Base-by-base conservation (phyloP, 2,888 invertebrate genomes). In the Heliconius erato region DNA sequence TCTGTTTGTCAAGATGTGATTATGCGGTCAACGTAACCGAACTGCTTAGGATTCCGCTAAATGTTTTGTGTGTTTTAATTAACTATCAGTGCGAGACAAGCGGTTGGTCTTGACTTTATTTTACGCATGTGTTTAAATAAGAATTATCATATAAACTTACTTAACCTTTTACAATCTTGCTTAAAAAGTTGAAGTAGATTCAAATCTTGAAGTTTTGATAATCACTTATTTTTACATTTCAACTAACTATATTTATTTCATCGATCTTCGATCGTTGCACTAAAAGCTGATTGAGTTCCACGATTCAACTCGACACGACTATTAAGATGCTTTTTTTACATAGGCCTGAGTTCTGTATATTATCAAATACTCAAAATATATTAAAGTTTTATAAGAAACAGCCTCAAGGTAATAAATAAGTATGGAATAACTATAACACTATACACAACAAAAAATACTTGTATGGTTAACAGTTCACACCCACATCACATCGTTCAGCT, bases 1-100 rank as follows among this genome's bases (percentile, higher is more conserved):
- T 74, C 74, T 81, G 81, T 79, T 81, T 81, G 81, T 79, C n/a
- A 26, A 76, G 35, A 40, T 69, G 80, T 59, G 63, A 71, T 67
- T 80, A 65, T 80, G 54, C 69, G 63, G 80, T 74, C 72, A 54
- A 40, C 74, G 59, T 67, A 72, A 76, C 77, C 59, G 63, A 44
- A 40, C 28, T 71, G 69, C n/a, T 76, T 82, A 78, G 63, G 65
- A 80, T 72, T 72, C 77, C 80, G 32, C 40, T 69, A 78, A 81
- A 71, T 32, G 63, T 44, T 77, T 78, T 76, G 76, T 63, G 76
- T 63, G 76, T 76, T 76, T 76, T 76, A 76, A 76, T n/a, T 76
- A 63, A 26, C 63, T 76, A 76, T 63, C 14, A 76, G 76, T 40
- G 40, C 63, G 76, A 32, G 76, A 76, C 76, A 2, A 63, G 76